These are phyloP conservation scores for Campylomormyrus numenius DNA, from an alignment of 2,113 vertebrate species.

Conservation along the genomic window DNA sequence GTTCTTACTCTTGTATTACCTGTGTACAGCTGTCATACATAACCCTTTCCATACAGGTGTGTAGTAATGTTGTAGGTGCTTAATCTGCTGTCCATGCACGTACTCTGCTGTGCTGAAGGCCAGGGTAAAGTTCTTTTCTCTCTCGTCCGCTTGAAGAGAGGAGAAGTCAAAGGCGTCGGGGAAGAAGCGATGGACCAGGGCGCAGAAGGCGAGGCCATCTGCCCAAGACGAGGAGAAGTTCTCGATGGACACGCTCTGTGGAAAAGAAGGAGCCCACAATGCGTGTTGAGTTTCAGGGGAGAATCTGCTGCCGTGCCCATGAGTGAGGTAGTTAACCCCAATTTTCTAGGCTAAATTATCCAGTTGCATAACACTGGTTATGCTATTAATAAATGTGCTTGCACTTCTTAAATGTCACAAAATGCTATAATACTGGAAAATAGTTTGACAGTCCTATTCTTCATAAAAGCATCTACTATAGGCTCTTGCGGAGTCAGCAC, in stretches of 20 bases:
- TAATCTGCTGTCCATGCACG: neutral
- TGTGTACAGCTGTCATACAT: neutral
- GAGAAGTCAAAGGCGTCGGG: slow-evolving; percentile 64
- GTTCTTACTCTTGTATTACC: neutral
- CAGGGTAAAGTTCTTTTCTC: slow-evolving; percentile 63
- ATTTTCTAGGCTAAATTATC: neutral
- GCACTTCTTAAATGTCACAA: neutral
- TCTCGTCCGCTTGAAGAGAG: slow-evolving; percentile 50
- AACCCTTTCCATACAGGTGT: neutral
- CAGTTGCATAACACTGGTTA: neutral
- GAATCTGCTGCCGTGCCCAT: neutral
- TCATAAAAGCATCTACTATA: neutral
- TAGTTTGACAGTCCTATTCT: neutral
- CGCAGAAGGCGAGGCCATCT: slow-evolving; percentile 65
- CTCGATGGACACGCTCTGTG: slow-evolving; percentile 59
- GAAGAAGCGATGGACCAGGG: slow-evolving; percentile 64
- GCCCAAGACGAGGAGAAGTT: slow-evolving; percentile 70
- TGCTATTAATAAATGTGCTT: neutral
- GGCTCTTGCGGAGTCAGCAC: neutral
- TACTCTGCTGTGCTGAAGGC: slow-evolving; percentile 67
- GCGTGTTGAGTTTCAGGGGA: slow-evolving; percentile 5
- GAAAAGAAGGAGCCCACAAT: neutral
- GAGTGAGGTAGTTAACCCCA: neutral
- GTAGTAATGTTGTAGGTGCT: neutral
- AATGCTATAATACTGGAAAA: neutral